These are phyloP conservation scores for Myotis planiceps DNA, from an alignment of 2,797 vertebrate genomes.

Conservation along the genomic window DNA sequence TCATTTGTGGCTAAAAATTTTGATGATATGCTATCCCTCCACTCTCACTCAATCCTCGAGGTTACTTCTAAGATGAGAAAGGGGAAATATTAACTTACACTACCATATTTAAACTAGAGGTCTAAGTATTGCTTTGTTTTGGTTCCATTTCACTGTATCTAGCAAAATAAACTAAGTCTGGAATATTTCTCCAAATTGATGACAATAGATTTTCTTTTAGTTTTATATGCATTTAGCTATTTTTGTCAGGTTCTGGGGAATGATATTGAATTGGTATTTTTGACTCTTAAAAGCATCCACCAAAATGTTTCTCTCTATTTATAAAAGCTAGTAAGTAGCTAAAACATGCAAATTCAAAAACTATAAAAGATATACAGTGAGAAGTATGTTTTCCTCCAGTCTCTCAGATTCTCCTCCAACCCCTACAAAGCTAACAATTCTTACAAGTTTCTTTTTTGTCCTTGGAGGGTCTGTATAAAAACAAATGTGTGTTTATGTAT, in stretches of 20 bases:
- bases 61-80: not conserved
- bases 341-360: not conserved
- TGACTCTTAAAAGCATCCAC: not conserved
- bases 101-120: not conserved
- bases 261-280: not conserved
- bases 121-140: not conserved
- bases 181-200: not conserved
- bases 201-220: not conserved
- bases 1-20: conserved; percentile 2
- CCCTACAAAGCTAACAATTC: not conserved
- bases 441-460: not conserved
- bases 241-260: not conserved
- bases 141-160: not conserved
- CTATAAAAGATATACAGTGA: not conserved
- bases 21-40: not conserved
- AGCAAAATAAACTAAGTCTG: not conserved
- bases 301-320: not conserved
- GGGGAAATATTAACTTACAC: not conserved
- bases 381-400: not conserved
- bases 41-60: not conserved
- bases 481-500: not conserved
- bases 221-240: not conserved
- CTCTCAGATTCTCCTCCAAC: not conserved
- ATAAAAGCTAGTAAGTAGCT: not conserved
- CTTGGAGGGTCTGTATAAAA: not conserved